A percentile compares a stretch with the other conserved stretches of the same genome.
phyloP scores from a whole-genome alignment of 2,888 invertebrate genomes.

The Brachypterus glaber region DNA sequence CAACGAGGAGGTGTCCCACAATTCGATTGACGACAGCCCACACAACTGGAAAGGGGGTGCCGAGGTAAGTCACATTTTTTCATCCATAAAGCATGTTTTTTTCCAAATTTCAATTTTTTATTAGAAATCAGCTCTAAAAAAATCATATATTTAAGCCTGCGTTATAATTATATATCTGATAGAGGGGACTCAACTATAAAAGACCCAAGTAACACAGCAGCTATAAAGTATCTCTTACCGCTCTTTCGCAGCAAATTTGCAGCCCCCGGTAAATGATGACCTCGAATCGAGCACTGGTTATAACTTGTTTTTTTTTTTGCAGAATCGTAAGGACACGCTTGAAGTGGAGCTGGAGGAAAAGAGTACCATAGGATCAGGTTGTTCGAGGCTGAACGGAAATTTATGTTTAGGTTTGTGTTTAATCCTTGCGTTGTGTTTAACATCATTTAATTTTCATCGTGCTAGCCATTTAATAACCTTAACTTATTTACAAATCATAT shows the following conservation, averaged over 20 bases:
- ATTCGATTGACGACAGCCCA: slow-evolving; percentile 41
- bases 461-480: slow-evolving; percentile 13
- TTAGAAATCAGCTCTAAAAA: too few relatives aligned
- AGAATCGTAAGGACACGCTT: slow-evolving; percentile 36
- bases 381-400: slow-evolving; percentile 34
- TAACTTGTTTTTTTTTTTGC: slow-evolving; percentile 20
- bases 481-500: slow-evolving; percentile 18
- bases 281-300: not conserved
- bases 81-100: too few relatives aligned
- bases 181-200: too few relatives aligned
- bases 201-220: too few relatives aligned
- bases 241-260: too few relatives aligned
- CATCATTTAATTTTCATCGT: slow-evolving; percentile 26
- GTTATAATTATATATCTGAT: too few relatives aligned
- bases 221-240: too few relatives aligned
- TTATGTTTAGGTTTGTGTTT: slow-evolving; percentile 41
- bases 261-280: too few relatives aligned
- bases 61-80: slow-evolving; percentile 52
- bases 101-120: too few relatives aligned
- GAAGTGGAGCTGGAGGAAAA: slow-evolving; percentile 34
- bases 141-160: too few relatives aligned
- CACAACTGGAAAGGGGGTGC: slow-evolving; percentile 55
- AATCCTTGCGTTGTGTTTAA: slow-evolving; percentile 25
- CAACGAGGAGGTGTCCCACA: slow-evolving; percentile 46
- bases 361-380: slow-evolving; percentile 31